Evolutionary conservation across 2,797 vertebrate species (phyloP).

Genomic region (Pipistrellus nathusii): DNA sequence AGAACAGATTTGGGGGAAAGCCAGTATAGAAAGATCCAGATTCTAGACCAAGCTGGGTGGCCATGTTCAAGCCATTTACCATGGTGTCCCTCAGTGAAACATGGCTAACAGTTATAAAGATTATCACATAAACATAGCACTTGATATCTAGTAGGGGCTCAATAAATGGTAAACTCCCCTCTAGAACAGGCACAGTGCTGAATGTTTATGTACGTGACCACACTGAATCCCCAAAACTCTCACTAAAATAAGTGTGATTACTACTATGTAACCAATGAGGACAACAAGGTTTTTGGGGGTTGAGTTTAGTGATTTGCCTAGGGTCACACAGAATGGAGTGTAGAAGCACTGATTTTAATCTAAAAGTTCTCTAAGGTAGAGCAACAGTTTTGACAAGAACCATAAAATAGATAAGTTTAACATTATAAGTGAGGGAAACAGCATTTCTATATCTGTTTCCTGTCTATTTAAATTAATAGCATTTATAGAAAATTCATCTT

Average conservation of each 20-base stretch:
- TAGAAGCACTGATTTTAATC: not conserved
- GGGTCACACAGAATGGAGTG: not conserved
- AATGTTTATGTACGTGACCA: not conserved
- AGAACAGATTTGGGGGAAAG: not conserved
- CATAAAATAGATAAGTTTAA: not conserved
- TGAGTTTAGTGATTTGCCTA: not conserved
- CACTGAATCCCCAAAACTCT: not conserved
- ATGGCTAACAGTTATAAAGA: not conserved
- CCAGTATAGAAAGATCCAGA: not conserved
- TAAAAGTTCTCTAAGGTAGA: not conserved
- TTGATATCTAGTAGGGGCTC: too few species aligned
- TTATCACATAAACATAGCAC: not conserved
- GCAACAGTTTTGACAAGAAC: not conserved
- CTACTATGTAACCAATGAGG: not conserved
- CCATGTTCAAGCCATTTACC: not conserved
- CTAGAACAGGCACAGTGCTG: not conserved
- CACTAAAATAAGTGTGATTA: not conserved
- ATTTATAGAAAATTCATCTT: slow-evolving; percentile 57
- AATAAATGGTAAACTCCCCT: not conserved
- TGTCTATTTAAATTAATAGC: not conserved
- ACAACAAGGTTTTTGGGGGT: not conserved
- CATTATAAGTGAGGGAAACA: not conserved
- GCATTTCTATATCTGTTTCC: not conserved
- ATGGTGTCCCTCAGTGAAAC: not conserved
- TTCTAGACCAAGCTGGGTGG: not conserved